Evolutionary conservation across 2,888 invertebrate species (phyloP).

Genomic region (Fabriciana adippe): DNA sequence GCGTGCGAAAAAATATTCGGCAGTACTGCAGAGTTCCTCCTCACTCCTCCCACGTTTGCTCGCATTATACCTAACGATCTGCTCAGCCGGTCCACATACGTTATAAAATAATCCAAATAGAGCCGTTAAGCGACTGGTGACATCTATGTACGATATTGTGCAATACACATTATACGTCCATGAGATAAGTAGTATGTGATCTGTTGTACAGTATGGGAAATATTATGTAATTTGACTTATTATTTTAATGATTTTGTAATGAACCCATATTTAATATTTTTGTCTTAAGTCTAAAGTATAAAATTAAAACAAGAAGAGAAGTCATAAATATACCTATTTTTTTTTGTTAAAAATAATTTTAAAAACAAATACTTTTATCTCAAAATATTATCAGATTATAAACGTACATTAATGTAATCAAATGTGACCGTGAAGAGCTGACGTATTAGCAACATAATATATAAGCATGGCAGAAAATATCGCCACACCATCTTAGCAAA

Average conservation of each 20-base stretch:
- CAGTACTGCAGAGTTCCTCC: slow-evolving; percentile 41
- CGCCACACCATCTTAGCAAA: slow-evolving; percentile 48
- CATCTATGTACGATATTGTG: slow-evolving; percentile 7
- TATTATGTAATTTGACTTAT: not conserved
- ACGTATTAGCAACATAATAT: slow-evolving; percentile 33
- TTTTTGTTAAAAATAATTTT: not conserved
- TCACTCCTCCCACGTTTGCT: slow-evolving; percentile 42
- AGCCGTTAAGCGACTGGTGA: slow-evolving; percentile 19
- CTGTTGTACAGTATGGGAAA: not conserved
- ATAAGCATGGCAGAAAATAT: slow-evolving; percentile 40
- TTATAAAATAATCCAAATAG: slow-evolving; percentile 33
- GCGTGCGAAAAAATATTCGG: slow-evolving; percentile 76
- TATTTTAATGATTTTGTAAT: too few species aligned
- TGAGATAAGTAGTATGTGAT: not conserved
- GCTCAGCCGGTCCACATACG: slow-evolving; percentile 28
- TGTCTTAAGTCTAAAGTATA: too few species aligned
- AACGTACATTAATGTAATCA: slow-evolving; percentile 27
- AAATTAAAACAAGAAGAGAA: too few species aligned
- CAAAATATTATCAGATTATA: slow-evolving; percentile 9
- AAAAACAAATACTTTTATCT: slow-evolving; percentile 3
- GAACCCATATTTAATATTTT: too few species aligned
- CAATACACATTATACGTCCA: not conserved
- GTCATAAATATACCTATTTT: not conserved
- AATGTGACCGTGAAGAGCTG: slow-evolving; percentile 32
- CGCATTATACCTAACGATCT: slow-evolving; percentile 36